These are phyloP conservation scores for Cephus pulcher DNA, from an alignment of 2,888 invertebrate species.

Conservation along the genomic window DNA sequence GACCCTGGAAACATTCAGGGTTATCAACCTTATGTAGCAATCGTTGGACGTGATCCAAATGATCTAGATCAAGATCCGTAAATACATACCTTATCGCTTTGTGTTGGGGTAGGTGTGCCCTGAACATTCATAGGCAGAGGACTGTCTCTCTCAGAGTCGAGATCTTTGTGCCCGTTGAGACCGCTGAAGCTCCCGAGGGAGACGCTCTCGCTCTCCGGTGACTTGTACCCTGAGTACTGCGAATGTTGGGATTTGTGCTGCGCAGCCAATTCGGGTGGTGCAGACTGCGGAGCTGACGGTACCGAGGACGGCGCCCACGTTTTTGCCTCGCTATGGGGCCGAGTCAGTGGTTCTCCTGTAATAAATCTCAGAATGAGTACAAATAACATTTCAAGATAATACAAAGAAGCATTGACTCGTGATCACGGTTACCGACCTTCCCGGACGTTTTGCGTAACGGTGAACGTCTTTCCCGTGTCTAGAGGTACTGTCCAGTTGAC, in stretches of 20 bases:
- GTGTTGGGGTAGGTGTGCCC: conserved; percentile 45
- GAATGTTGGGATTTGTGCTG: conserved; percentile 65
- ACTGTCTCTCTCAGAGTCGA: conserved; percentile 60
- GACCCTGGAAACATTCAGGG: too few species aligned
- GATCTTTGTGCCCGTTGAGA: conserved; percentile 62
- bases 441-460: conserved; percentile 91
- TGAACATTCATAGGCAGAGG: conserved; percentile 55
- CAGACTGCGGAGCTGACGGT: conserved; percentile 76
- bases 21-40: too few species aligned
- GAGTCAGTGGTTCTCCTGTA: conserved; percentile 82
- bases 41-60: too few species aligned
- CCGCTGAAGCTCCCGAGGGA: conserved; percentile 62
- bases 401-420: not conserved
- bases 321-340: conserved; percentile 90
- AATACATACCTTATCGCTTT: conserved; percentile 47
- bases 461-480: conserved; percentile 93
- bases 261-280: conserved; percentile 75
- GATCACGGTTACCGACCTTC: conserved; percentile 69
- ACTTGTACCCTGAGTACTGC: conserved; percentile 63
- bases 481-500: conserved; percentile 96
- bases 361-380: conserved; percentile 28
- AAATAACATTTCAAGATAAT: conserved; percentile 9
- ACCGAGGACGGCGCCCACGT: conserved; percentile 76
- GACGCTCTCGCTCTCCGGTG: conserved; percentile 64
- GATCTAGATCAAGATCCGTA: not conserved